Conservation (phyloP, 2,113 vertebrate species). For the human region GRCh38 chr18:38277001-38277500, state of each 20-base stretch:
- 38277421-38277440: slow-evolving; percentile 18
- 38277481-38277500: slow-evolving; percentile 40
- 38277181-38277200: slow-evolving; percentile 71
- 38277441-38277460: slow-evolving; percentile 42
- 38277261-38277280: slow-evolving; percentile 79
- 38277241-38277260: slow-evolving; percentile 82
- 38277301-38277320: slow-evolving; percentile 81
- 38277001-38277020: neutral
- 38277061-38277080: slow-evolving; percentile 47
- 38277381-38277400: slow-evolving; percentile 79
- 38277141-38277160: slow-evolving; percentile 59
- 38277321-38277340: slow-evolving; percentile 49
- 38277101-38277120: slow-evolving; percentile 15
- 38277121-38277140: slow-evolving; percentile 72
- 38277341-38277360: slow-evolving; percentile 61
- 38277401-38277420: slow-evolving; percentile 67
- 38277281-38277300: slow-evolving; percentile 83
- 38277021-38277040: neutral
- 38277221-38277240: slow-evolving; percentile 79
- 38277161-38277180: slow-evolving; percentile 35
- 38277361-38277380: neutral
- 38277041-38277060: neutral
- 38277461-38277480: slow-evolving; percentile 50
- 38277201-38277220: slow-evolving; percentile 76
- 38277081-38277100: slow-evolving; percentile 50